These are phyloP conservation scores for Lepus timidus DNA, from an alignment of 2,113 vertebrate genomes.

Conservation along the genomic window DNA sequence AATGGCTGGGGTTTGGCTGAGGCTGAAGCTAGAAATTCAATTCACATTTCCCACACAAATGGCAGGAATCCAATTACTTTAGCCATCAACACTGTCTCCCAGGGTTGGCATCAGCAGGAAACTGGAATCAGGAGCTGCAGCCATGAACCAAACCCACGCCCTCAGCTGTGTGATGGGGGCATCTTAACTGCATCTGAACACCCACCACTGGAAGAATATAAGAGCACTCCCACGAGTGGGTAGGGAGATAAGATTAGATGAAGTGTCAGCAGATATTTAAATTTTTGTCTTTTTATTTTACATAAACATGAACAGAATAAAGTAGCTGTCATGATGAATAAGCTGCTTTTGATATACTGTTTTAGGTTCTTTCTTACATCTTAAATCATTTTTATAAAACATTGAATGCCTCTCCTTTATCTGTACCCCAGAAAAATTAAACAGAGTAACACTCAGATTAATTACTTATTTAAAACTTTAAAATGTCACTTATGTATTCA, in stretches of 20 bases:
- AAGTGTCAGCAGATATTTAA: not conserved
- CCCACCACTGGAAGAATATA: not conserved
- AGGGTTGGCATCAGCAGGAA: too few species aligned
- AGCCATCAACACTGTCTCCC: too few species aligned
- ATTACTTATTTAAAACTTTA: not conserved
- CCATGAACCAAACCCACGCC: too few species aligned
- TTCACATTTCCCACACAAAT: too few species aligned
- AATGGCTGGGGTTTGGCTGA: too few species aligned
- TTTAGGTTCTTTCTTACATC: not conserved
- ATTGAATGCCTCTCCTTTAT: not conserved
- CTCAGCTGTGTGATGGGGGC: too few species aligned
- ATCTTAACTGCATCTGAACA: too few species aligned
- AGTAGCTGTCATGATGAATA: not conserved
- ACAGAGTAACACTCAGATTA: not conserved
- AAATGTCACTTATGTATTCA: not conserved
- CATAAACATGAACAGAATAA: constrained; percentile 2
- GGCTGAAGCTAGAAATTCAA: too few species aligned
- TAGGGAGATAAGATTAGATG: not conserved
- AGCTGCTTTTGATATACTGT: not conserved
- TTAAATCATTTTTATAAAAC: constrained; percentile 12
- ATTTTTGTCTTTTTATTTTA: not conserved
- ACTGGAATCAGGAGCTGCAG: too few species aligned
- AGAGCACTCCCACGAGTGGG: not conserved
- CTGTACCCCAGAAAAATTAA: not conserved
- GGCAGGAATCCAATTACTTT: too few species aligned